Evolutionary conservation across 1,140 invertebrate species (phyloP).

Genomic region (Limonius californicus): DNA sequence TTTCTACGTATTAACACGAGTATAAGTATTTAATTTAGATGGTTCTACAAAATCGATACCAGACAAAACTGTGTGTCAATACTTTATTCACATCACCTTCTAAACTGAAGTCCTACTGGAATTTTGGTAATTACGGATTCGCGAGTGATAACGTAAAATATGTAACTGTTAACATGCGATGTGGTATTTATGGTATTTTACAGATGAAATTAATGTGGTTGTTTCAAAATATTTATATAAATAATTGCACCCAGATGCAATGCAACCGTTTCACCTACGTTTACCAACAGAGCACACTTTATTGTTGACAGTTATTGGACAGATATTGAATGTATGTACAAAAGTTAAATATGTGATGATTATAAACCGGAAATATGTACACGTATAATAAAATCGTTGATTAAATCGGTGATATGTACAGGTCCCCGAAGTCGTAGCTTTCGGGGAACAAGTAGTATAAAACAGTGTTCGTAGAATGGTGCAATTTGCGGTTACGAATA

Average conservation of each 20-base stretch:
- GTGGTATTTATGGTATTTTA: no score
- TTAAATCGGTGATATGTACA: conserved; percentile 12
- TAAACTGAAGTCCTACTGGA: no score
- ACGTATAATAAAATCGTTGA: conserved; percentile 9
- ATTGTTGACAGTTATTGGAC: conserved; percentile 11
- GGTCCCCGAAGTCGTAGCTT: background rate
- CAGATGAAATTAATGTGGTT: no score
- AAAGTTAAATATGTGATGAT: conserved; percentile 3
- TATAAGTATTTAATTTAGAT: no score
- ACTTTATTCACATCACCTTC: no score
- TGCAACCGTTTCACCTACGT: background rate
- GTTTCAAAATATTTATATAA: no score
- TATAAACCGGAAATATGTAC: conserved; percentile 10
- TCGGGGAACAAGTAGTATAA: background rate
- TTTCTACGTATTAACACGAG: no score
- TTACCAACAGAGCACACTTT: background rate
- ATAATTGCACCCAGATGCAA: background rate
- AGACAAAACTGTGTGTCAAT: no score
- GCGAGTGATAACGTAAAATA: no score
- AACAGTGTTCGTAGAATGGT: background rate
- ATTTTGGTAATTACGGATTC: no score
- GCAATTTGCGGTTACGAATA: conserved; percentile 1
- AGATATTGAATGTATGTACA: conserved; percentile 13
- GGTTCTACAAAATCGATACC: no score
- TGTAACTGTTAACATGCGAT: no score